These are phyloP conservation scores for Aspiorhynchus laticeps DNA, from an alignment of 2,113 vertebrate genomes.

Conservation along the genomic window DNA sequence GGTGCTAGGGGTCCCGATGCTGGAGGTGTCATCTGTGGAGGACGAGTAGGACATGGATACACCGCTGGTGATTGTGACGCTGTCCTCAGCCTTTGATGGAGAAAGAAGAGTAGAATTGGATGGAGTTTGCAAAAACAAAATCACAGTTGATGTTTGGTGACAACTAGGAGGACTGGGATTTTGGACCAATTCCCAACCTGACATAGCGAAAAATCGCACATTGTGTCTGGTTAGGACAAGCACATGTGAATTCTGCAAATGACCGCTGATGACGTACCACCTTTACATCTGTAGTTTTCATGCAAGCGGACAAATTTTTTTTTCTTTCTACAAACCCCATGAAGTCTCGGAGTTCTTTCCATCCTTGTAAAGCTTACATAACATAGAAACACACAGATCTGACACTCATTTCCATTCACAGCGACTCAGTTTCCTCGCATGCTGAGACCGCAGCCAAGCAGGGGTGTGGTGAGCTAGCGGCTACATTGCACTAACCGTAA, in stretches of 20 bases:
- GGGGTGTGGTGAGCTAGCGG: conserved; percentile 21
- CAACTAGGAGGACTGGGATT: neutral
- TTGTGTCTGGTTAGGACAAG: neutral
- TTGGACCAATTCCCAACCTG: neutral
- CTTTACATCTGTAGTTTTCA: conserved; percentile 7
- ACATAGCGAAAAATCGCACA: neutral
- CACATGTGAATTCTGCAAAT: neutral
- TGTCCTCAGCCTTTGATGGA: conserved; percentile 48
- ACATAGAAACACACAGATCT: conserved; percentile 19
- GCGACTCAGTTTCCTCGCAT: conserved; percentile 42
- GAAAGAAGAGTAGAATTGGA: neutral
- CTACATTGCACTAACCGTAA: conserved; percentile 16
- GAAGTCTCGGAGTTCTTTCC: conserved; percentile 13
- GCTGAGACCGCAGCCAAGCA: conserved; percentile 20
- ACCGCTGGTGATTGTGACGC: conserved; percentile 62
- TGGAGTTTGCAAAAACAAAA: neutral
- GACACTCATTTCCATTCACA: conserved; percentile 47
- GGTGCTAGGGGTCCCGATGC: conserved; percentile 74
- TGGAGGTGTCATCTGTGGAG: conserved; percentile 79
- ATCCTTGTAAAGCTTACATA: conserved; percentile 46
- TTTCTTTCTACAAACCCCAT: neutral
- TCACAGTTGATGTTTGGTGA: neutral
- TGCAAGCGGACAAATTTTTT: neutral
- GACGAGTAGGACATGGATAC: conserved; percentile 69
- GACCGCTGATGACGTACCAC: neutral